These are phyloP conservation scores for Nixonia krombeini DNA, from an alignment of 1,140 invertebrate genomes.

Conservation along the genomic window DNA sequence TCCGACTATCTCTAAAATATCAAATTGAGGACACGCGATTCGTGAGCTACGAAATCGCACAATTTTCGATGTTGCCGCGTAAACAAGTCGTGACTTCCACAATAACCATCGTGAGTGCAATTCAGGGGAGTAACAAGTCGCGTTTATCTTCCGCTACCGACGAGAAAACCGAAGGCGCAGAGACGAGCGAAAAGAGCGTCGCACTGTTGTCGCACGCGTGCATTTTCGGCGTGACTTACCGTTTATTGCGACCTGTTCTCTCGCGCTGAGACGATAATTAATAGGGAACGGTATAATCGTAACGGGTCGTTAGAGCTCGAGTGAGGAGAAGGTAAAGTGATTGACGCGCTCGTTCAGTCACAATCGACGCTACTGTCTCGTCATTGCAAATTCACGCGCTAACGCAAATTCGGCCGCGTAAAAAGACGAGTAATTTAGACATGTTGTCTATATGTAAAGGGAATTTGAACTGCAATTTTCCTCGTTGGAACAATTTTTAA, in stretches of 20 bases:
- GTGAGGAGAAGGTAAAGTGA: neutral
- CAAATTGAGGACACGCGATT: no score
- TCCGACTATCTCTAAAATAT: no score
- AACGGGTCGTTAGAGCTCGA: neutral
- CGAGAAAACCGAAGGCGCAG: conserved; percentile 20
- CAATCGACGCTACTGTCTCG: neutral
- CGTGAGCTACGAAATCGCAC: no score
- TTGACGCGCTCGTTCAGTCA: neutral
- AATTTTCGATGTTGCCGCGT: conserved; percentile 18
- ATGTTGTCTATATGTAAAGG: no score
- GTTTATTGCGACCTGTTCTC: neutral
- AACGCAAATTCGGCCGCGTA: no score
- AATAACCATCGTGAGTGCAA: conserved; percentile 40
- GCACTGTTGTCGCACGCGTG: no score
- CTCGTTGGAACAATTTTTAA: no score
- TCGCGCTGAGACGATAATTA: neutral
- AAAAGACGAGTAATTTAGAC: no score
- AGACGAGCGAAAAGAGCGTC: neutral
- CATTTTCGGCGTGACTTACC: conserved; percentile 3
- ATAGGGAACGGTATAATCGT: neutral
- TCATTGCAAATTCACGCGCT: no score
- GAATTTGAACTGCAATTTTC: no score
- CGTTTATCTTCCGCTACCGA: conserved; percentile 39
- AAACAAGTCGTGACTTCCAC: conserved; percentile 41
- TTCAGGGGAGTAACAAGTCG: conserved; percentile 34